Percentiles rank a stretch among this genome's conserved stretches.
Conservation (phyloP, 1,140 invertebrate genomes). For the Neocloeon triangulifer region DNA sequence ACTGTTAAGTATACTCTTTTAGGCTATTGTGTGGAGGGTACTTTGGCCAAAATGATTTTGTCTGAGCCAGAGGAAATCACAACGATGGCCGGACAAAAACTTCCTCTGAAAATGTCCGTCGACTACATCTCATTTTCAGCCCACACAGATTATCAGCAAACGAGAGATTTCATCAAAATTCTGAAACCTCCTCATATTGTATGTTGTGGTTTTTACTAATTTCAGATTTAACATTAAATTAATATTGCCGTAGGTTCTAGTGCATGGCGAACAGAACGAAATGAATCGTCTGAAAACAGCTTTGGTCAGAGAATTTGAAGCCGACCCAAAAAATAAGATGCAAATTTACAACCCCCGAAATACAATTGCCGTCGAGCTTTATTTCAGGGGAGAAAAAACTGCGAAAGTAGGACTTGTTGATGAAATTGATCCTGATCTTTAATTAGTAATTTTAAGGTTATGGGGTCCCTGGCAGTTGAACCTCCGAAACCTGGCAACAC, state of each 20-base stretch:
- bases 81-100: constrained; percentile 83
- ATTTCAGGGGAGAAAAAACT: constrained; percentile 93
- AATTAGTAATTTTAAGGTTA: constrained; percentile 28
- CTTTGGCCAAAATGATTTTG: constrained; percentile 87
- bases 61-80: constrained; percentile 96
- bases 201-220: constrained; percentile 14
- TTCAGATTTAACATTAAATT: neutral
- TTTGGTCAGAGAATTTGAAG: constrained; percentile 82
- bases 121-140: constrained; percentile 99
- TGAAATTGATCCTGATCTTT: constrained; percentile 1
- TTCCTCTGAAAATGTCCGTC: constrained; percentile 91
- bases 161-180: constrained; percentile 86
- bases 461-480: constrained; percentile 73
- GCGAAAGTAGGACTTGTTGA: constrained; percentile 48
- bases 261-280: constrained; percentile 97
- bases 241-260: constrained; percentile 41
- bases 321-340: constrained; percentile 66
- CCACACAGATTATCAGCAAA: constrained; percentile 98
- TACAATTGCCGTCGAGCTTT: constrained; percentile 76
- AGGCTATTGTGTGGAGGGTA: constrained; percentile 98
- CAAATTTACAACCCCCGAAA: constrained; percentile 91
- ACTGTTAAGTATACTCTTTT: constrained; percentile 8
- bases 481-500: constrained; percentile 51
- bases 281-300: constrained; percentile 92
- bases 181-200: constrained; percentile 90